Evolutionary conservation across 2,888 invertebrate species (phyloP).

Genomic region (Gryllus longicercus): DNA sequence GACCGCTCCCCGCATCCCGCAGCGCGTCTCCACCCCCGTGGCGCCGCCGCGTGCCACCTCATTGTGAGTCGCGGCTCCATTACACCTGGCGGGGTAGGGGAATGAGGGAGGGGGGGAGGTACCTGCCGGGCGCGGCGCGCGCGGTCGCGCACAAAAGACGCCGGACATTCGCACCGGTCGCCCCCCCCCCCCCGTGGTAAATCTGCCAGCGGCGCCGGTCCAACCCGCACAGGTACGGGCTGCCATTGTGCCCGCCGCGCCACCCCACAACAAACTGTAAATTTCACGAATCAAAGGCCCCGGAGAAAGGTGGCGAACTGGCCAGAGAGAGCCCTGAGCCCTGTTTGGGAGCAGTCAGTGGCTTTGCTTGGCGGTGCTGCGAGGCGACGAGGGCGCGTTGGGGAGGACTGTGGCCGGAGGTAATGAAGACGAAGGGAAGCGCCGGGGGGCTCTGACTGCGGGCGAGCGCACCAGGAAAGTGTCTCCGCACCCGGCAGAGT

Average conservation of each 20-base stretch:
- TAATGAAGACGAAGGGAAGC: not conserved
- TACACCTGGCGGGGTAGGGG: not conserved
- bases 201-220: not conserved
- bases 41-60: no score
- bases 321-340: not conserved
- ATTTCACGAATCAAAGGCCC: not conserved
- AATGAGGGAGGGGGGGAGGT: not conserved
- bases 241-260: not conserved
- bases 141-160: not conserved
- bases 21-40: no score
- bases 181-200: not conserved
- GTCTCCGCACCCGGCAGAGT: no score
- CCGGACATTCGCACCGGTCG: not conserved
- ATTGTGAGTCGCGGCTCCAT: no score
- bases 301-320: not conserved
- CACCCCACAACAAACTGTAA: not conserved
- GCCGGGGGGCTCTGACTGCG: no score
- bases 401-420: not conserved
- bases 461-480: no score
- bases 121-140: not conserved
- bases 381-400: not conserved
- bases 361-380: not conserved
- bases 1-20: not conserved
- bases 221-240: not conserved
- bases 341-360: not conserved